Conservation (phyloP, 2,888 invertebrate species). For the Synanthedon myopaeformis region DNA sequence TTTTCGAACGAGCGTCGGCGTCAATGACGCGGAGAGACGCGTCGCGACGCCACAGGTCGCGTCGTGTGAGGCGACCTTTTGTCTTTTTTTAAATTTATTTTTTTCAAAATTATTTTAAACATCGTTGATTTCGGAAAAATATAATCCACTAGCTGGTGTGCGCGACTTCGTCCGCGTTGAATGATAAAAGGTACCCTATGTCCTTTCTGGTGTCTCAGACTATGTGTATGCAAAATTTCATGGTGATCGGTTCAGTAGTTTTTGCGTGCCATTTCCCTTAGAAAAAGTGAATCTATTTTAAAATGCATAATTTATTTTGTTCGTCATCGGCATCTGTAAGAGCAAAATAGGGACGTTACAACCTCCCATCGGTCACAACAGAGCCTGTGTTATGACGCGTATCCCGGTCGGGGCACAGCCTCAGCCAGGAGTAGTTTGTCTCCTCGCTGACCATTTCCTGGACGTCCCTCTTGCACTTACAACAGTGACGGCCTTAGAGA, state of each 20-base stretch:
- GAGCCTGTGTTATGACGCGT: conserved; percentile 59
- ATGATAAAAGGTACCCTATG: no score
- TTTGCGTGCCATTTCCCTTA: no score
- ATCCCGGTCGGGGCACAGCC: conserved; percentile 27
- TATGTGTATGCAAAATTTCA: no score
- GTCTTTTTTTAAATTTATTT: background rate
- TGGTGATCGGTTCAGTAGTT: no score
- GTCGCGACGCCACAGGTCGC: background rate
- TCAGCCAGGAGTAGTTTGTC: conserved; percentile 44
- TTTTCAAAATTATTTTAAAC: no score
- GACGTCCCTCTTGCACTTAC: conserved; percentile 27
- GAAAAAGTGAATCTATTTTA: no score
- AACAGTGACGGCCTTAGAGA: conserved; percentile 13
- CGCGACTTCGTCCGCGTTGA: no score
- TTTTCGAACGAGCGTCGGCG: conserved; percentile 18
- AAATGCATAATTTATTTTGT: no score
- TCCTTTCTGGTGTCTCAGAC: no score
- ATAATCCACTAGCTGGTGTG: no score
- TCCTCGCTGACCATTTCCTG: conserved; percentile 60
- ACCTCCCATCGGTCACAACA: background rate
- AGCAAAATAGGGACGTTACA: background rate
- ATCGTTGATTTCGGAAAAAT: no score
- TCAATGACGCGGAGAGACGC: conserved; percentile 1
- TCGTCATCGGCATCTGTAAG: no score
- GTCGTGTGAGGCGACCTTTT: conserved; percentile 5